Percentiles rank a stretch among this genome's conserved stretches.
Evolutionary conservation across 2,113 vertebrate genomes (phyloP).

Genomic region (Muntiacus reevesi): DNA sequence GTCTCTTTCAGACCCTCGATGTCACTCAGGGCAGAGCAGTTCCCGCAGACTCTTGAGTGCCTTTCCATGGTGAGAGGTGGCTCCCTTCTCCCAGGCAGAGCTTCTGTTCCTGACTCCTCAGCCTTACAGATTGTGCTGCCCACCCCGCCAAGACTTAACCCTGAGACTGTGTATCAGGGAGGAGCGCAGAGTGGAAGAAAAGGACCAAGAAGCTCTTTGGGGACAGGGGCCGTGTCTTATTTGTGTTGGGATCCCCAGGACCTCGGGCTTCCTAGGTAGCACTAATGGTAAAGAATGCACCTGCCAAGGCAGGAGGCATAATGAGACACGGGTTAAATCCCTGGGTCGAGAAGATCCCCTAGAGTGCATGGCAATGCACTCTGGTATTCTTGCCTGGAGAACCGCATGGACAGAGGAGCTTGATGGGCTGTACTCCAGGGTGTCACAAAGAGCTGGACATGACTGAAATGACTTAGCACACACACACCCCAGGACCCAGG

Average conservation of each 20-base stretch:
- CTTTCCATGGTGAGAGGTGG: fast-evolving
- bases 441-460: not conserved
- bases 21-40: not conserved
- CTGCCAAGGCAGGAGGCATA: not conserved
- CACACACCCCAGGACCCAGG: not conserved
- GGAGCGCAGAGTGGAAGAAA: not conserved
- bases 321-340: not conserved
- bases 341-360: not conserved
- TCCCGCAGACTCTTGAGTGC: not conserved
- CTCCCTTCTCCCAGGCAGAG: not conserved
- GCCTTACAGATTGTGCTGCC: not conserved
- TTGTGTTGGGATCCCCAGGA: not conserved
- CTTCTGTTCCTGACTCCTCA: not conserved
- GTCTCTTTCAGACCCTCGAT: not conserved
- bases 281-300: not conserved
- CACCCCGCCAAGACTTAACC: not conserved
- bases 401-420: not conserved
- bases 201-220: not conserved
- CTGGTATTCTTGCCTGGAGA: not conserved
- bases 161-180: not conserved
- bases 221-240: not conserved
- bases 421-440: not conserved
- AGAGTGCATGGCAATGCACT: not conserved
- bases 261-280: not conserved
- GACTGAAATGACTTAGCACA: not conserved